Percentiles rank a stretch among this genome's conserved stretches.
Conservation (phyloP, 2,888 invertebrate genomes). For the Sarcophaga carnaria region DNA sequence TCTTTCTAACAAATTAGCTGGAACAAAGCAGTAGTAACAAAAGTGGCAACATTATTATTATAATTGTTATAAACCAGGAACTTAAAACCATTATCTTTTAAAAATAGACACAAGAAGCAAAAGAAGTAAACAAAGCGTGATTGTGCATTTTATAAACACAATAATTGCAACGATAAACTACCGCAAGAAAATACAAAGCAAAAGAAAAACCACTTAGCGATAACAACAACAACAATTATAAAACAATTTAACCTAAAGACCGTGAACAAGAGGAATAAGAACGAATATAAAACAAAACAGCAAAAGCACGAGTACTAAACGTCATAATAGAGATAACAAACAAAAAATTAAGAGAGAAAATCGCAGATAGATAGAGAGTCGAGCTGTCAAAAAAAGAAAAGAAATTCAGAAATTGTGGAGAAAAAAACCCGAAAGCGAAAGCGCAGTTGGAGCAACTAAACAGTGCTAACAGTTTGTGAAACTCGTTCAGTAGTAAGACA, state of each 20-base stretch:
- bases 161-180: not conserved
- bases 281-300: slow-evolving; percentile 23
- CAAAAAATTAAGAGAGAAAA: slow-evolving; percentile 13
- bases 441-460: slow-evolving; percentile 58
- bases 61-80: not conserved
- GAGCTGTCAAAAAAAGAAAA: not conserved
- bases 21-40: too few species aligned
- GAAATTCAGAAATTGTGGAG: not conserved
- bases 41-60: too few species aligned
- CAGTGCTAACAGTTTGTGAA: slow-evolving; percentile 59
- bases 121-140: slow-evolving; percentile 9
- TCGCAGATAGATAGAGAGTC: slow-evolving; percentile 16
- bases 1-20: too few species aligned
- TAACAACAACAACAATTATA: slow-evolving; percentile 20
- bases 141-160: not conserved
- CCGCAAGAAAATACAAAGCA: slow-evolving; percentile 4
- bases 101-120: not conserved
- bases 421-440: slow-evolving; percentile 39
- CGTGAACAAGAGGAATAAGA: not conserved
- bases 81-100: not conserved
- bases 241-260: slow-evolving; percentile 15
- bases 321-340: slow-evolving; percentile 40
- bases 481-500: slow-evolving; percentile 59
- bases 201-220: not conserved
- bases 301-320: slow-evolving; percentile 29